A percentile compares a stretch with the other conserved stretches of the same genome.
phyloP scores from a whole-genome alignment of 2,797 vertebrate genomes.

The Kryptopterus vitreolus region DNA sequence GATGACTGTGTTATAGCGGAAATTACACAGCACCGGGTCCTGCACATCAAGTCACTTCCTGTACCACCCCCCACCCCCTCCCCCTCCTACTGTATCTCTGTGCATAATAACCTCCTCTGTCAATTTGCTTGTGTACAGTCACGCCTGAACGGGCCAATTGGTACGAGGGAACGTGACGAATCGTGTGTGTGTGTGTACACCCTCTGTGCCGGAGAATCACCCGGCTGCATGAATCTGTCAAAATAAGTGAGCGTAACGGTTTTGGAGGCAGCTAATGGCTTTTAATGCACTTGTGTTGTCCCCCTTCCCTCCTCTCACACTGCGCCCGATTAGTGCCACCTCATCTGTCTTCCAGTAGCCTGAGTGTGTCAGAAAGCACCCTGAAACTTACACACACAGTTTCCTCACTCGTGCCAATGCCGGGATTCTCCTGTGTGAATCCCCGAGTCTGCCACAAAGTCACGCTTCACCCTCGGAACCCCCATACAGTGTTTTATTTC shows the following conservation, averaged over 20 bases:
- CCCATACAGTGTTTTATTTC: slow-evolving; percentile 3
- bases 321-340: slow-evolving; percentile 57
- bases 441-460: background rate
- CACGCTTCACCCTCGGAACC: background rate
- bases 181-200: slow-evolving; percentile 44
- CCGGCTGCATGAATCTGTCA: slow-evolving; percentile 57
- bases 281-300: slow-evolving; percentile 56
- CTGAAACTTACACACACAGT: slow-evolving; percentile 35
- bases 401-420: slow-evolving; percentile 14
- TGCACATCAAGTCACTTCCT: background rate
- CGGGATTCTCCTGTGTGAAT: slow-evolving; percentile 18
- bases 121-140: slow-evolving; percentile 51
- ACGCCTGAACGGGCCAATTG: slow-evolving; percentile 40
- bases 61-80: too few relatives aligned
- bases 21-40: background rate
- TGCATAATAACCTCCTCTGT: slow-evolving; percentile 22
- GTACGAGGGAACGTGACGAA: slow-evolving; percentile 43
- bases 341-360: slow-evolving; percentile 54
- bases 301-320: slow-evolving; percentile 41
- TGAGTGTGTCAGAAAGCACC: slow-evolving; percentile 41
- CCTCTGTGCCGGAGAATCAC: slow-evolving; percentile 50
- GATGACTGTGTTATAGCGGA: too few relatives aligned
- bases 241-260: slow-evolving; percentile 54
- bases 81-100: slow-evolving; percentile 25
- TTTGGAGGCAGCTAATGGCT: slow-evolving; percentile 56